Evolutionary conservation across 2,888 invertebrate species (phyloP).

Genomic region (Xestia c-nigrum): DNA sequence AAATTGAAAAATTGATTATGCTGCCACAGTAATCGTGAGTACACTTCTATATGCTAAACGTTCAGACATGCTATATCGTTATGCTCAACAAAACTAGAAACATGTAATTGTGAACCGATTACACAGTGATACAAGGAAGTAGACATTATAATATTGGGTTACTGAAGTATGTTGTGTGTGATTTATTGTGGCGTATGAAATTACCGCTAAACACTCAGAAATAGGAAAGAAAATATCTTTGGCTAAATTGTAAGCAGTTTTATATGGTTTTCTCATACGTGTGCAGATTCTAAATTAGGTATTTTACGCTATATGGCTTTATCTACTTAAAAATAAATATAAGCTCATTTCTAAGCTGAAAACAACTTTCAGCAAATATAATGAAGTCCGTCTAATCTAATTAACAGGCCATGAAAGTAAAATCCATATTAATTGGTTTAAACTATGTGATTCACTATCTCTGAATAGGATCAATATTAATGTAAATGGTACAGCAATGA

Average conservation of each 20-base stretch:
- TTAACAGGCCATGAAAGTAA: constrained; percentile 55
- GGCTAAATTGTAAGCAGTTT: not conserved
- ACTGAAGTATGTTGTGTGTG: constrained; percentile 10
- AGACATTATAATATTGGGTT: constrained; percentile 33
- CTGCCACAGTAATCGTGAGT: constrained; percentile 7
- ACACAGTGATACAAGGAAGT: constrained; percentile 42
- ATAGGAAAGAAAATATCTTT: constrained; percentile 7
- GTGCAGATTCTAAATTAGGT: constrained; percentile 12
- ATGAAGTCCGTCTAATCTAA: constrained; percentile 19
- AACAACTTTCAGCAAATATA: constrained; percentile 27
- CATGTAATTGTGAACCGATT: constrained; percentile 40
- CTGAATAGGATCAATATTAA: constrained; percentile 52
- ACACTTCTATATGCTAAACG: constrained; percentile 25
- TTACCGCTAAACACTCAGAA: constrained; percentile 10
- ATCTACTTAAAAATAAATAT: constrained; percentile 13
- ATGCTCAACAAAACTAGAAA: constrained; percentile 38
- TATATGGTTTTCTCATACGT: not conserved
- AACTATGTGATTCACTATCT: constrained; percentile 57
- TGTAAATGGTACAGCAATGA: constrained; percentile 51
- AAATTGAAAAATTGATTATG: constrained; percentile 25
- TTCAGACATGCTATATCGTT: constrained; percentile 48
- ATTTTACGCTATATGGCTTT: constrained; percentile 34
- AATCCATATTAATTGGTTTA: constrained; percentile 48
- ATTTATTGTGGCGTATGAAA: constrained; percentile 28
- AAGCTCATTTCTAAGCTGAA: constrained; percentile 19